Percentiles rank a stretch among this genome's conserved stretches.
Evolutionary conservation across 2,113 vertebrate genomes (phyloP).

Genomic region (Phalacrocorax pelagicus): DNA sequence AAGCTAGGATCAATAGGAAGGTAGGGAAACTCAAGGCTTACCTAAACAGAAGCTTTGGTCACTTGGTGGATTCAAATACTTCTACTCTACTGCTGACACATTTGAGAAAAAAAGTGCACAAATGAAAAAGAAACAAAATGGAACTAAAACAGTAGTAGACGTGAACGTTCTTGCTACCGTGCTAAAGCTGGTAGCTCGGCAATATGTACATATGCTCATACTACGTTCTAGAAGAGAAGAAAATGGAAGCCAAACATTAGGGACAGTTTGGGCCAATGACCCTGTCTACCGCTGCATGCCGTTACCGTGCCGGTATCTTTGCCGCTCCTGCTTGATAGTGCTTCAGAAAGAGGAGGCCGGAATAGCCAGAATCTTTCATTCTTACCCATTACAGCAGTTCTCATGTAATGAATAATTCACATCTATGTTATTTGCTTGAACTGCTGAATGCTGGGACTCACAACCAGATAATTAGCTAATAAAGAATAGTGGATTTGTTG

Average conservation of each 20-base stretch:
- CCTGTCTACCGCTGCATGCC: neutral
- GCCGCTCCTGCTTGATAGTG: neutral
- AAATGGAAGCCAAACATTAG: neutral
- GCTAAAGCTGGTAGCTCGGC: neutral
- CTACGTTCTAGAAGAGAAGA: neutral
- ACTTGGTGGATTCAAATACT: neutral
- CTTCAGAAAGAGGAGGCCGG: neutral
- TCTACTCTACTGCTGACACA: neutral
- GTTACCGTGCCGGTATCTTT: neutral
- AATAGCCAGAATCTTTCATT: neutral
- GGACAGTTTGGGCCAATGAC: neutral
- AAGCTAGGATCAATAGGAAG: neutral
- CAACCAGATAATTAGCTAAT: conserved; percentile 25
- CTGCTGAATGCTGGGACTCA: neutral
- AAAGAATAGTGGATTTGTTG: neutral
- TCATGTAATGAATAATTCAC: conserved; percentile 24
- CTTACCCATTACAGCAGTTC: neutral
- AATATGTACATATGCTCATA: neutral
- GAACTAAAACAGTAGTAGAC: neutral
- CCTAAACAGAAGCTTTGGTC: neutral
- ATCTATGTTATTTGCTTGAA: neutral
- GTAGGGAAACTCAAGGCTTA: neutral
- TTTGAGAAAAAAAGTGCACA: neutral
- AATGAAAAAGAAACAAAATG: neutral
- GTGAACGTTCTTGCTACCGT: neutral